Evolutionary conservation across 2,113 vertebrate genomes (phyloP).

Genomic region (Gobius niger): DNA sequence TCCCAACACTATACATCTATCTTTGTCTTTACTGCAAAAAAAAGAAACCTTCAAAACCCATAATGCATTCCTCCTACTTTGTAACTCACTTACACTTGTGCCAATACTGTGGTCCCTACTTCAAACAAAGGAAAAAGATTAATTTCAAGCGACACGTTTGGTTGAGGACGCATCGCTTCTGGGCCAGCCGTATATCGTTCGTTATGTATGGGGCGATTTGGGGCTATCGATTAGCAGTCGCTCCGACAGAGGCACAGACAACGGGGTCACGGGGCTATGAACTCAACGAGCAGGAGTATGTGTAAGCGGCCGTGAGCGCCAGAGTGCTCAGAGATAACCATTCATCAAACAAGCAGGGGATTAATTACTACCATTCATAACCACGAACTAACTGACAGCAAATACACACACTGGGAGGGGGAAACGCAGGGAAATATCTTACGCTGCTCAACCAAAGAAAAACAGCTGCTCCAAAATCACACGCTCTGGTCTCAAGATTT

Average conservation of each 20-base stretch:
- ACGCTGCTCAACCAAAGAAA: too few relatives aligned
- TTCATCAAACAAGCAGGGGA: conserved; percentile 45
- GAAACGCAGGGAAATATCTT: neutral
- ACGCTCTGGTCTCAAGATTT: too few relatives aligned
- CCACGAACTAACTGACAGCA: conserved; percentile 42
- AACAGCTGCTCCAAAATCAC: too few relatives aligned
- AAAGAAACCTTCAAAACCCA: neutral
- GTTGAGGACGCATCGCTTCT: conserved; percentile 26
- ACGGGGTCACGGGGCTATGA: conserved; percentile 33
- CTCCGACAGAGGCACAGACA: conserved; percentile 7
- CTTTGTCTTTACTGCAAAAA: neutral
- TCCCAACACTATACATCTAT: neutral
- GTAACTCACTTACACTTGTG: neutral
- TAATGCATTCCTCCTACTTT: conserved; percentile 1
- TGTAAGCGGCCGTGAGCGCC: conserved; percentile 21
- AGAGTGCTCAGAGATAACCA: conserved; percentile 32
- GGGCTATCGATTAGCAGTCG: conserved; percentile 53
- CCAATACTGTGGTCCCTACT: neutral
- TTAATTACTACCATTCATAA: conserved; percentile 61
- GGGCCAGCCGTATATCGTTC: conserved; percentile 32
- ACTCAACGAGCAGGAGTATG: conserved; percentile 36
- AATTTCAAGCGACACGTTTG: conserved; percentile 14
- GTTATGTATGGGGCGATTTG: conserved; percentile 43
- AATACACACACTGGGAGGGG: conserved; percentile 42
- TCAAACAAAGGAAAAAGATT: neutral